These are phyloP conservation scores for Pherbina coryleti DNA, from an alignment of 2,888 invertebrate genomes.

Conservation along the genomic window DNA sequence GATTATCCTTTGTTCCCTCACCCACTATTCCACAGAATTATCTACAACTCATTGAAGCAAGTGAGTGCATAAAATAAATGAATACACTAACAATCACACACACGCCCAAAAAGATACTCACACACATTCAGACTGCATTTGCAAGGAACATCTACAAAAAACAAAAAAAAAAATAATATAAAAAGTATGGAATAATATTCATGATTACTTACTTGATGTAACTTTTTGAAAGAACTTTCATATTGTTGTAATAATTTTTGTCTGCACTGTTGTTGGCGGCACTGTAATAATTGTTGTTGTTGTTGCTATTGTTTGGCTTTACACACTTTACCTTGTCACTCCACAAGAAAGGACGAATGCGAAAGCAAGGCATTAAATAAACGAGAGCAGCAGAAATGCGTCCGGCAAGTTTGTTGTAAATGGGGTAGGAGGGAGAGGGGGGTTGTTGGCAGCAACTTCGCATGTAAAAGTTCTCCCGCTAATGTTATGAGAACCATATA, in stretches of 20 bases:
- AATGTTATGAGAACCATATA: no score
- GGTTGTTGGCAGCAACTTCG: no score
- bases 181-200: slow-evolving; percentile 31
- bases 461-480: no score
- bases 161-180: neutral
- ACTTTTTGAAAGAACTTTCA: neutral
- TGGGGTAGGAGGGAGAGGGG: no score
- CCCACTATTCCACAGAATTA: slow-evolving; percentile 6
- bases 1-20: neutral
- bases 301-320: neutral
- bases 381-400: neutral
- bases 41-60: slow-evolving; percentile 13
- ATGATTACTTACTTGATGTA: slow-evolving; percentile 32
- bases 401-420: no score
- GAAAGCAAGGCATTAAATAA: neutral
- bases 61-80: neutral
- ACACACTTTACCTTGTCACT: slow-evolving; percentile 11
- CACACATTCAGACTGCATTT: neutral
- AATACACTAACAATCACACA: neutral
- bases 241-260: neutral
- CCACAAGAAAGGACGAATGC: neutral
- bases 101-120: slow-evolving; percentile 7
- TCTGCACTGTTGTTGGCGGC: neutral
- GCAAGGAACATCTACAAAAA: neutral
- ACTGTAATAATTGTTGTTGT: neutral